phyloP scores from a whole-genome alignment of 2,113 vertebrate genomes.

The Siphamia tubifer region DNA sequence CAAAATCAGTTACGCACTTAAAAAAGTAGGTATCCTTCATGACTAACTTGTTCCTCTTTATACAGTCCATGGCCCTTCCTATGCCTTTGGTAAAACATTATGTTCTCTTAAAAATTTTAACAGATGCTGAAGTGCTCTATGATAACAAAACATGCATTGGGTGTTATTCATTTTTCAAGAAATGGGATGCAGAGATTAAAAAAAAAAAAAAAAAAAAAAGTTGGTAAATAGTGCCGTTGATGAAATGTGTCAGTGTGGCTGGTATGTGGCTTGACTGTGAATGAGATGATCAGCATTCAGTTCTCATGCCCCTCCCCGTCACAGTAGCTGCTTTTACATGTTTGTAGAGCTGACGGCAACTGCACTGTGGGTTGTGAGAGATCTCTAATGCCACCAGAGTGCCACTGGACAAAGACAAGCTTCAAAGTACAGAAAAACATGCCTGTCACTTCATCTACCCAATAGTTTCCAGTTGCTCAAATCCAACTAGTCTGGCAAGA shows the following conservation, averaged over 20 bases:
- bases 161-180: slow-evolving; percentile 15
- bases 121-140: background rate
- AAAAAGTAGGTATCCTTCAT: slow-evolving; percentile 6
- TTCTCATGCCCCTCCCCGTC: slow-evolving; percentile 42
- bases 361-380: slow-evolving; percentile 37
- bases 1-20: background rate
- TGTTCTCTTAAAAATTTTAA: background rate
- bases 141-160: slow-evolving; percentile 1
- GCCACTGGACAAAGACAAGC: slow-evolving; percentile 44
- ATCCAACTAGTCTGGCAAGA: slow-evolving; percentile 10
- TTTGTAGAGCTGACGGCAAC: slow-evolving; percentile 56
- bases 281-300: slow-evolving; percentile 70
- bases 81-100: background rate
- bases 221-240: slow-evolving; percentile 48
- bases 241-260: slow-evolving; percentile 54
- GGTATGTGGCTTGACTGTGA: slow-evolving; percentile 43
- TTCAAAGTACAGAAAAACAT: slow-evolving; percentile 47
- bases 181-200: slow-evolving; percentile 16
- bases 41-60: slow-evolving; percentile 2
- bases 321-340: slow-evolving; percentile 67
- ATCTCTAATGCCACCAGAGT: slow-evolving; percentile 38
- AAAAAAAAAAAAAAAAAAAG: too few relatives aligned
- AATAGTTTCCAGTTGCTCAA: slow-evolving; percentile 30
- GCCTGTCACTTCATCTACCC: slow-evolving; percentile 24
- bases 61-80: too few relatives aligned